Base-by-base conservation (phyloP, 2,888 invertebrate species). In the Bombyx huttoni region DNA sequence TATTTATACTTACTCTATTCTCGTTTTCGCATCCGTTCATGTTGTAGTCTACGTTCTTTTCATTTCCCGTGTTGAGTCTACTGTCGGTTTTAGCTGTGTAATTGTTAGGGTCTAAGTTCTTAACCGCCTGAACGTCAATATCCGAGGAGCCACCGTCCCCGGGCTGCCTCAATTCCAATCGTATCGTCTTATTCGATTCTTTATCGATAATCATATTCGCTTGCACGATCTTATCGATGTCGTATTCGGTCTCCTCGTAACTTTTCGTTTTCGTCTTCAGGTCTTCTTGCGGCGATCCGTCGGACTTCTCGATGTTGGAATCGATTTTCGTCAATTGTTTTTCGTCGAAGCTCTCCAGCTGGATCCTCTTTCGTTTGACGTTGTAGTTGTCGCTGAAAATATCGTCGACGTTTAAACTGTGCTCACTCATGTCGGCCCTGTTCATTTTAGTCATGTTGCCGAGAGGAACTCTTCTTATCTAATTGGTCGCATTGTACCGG, bases 401-500 rank as follows among this genome's bases (percentile, higher is more conserved):
- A 57, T 84, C 79, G 8, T 84, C 79, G 46, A 79, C 78, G 12
- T 67, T 68, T 49, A 81, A 58, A 54, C 76, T 77, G 56, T 74
- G 70, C 57, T 73, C 75, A 34, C 73, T 73, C 77, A 83, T 79
- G 53, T 79, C 76, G 52, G 71, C 64, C 59, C 73, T 81, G 72
- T 78, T 80, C 70, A 81, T 82, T 75, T 82, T 86, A 65, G 85
- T 85, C 84, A 86, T 85, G 63, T 68, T 76, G 63, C 68, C 60
- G 60, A 59, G 58, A 53, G 56, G 58, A 64, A 56, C 58, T 57
- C 58, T 59, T 58, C 58, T 59, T 58, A 69, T 75, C 78, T 86
- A 86, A 86, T 87, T 86, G 82, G 75, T 83, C 76, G 78, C 80
- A 85, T 85, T 83, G 86, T 81, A 64, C 64, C 60, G 60, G 66